Evolutionary conservation across 2,797 vertebrate genomes (phyloP).

Genomic region (Sparidentex hasta): DNA sequence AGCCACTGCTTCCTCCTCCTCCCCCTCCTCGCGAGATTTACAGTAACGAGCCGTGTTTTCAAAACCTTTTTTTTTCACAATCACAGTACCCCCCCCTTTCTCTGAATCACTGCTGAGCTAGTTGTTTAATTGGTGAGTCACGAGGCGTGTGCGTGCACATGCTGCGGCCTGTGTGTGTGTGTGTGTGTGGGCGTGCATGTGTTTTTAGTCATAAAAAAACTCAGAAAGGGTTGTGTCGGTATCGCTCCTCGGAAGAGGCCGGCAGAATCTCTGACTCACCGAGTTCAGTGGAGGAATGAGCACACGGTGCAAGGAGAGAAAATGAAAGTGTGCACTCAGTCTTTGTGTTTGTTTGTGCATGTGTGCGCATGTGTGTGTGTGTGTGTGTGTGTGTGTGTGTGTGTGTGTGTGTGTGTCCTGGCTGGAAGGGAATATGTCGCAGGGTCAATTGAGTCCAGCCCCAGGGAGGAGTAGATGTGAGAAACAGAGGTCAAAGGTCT

Average conservation of each 20-base stretch:
- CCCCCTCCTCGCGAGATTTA: not conserved
- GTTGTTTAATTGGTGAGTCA: conserved; percentile 62
- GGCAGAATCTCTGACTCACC: conserved; percentile 51
- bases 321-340: conserved; percentile 6
- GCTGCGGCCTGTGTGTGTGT: conserved; percentile 17
- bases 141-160: conserved; percentile 3
- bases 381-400: conserved; percentile 15
- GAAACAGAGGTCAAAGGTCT: conserved; percentile 41
- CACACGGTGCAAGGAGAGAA: not conserved
- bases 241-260: conserved; percentile 15
- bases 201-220: not conserved
- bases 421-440: conserved; percentile 26
- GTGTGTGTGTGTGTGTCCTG: conserved; percentile 1
- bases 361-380: not conserved
- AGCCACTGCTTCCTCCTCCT: conserved; percentile 9
- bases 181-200: conserved; percentile 14
- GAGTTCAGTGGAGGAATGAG: conserved; percentile 16
- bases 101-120: conserved; percentile 40
- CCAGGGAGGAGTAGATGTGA: conserved; percentile 25
- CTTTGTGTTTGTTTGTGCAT: not conserved
- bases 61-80: not conserved
- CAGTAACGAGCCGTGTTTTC: not conserved
- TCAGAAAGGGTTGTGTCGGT: not conserved
- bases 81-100: not conserved
- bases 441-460: conserved; percentile 11